Conservation (phyloP, 2,113 vertebrate genomes). For the Dromaius novaehollandiae region DNA sequence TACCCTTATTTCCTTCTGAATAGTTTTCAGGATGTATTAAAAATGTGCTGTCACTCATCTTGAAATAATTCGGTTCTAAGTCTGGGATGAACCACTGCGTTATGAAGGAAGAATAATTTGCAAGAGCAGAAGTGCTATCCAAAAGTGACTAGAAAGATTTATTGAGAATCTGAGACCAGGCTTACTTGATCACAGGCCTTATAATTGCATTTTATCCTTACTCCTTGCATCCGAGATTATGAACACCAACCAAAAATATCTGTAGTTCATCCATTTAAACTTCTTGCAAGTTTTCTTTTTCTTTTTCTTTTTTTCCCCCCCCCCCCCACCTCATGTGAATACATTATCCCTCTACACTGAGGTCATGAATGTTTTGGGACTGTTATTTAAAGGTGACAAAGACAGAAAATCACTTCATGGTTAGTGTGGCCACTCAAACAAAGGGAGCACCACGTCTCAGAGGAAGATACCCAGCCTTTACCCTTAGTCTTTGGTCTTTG, state of each 20-base stretch:
- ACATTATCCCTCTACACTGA: background rate
- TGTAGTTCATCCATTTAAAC: background rate
- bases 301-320: too few relatives aligned
- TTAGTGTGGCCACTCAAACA: background rate
- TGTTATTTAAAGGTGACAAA: background rate
- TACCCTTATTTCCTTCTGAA: conserved; percentile 1
- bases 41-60: conserved; percentile 35
- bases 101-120: conserved; percentile 52
- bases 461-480: background rate
- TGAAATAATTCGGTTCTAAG: background rate
- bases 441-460: background rate
- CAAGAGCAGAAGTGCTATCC: background rate
- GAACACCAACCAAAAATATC: background rate
- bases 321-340: background rate
- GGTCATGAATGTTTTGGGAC: background rate
- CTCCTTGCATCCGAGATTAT: background rate
- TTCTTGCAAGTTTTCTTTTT: background rate
- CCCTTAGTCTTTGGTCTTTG: background rate
- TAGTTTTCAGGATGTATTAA: conserved; percentile 22
- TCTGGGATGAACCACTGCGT: conserved; percentile 11
- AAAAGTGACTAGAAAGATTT: conserved; percentile 14
- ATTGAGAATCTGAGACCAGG: background rate
- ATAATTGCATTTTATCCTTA: background rate
- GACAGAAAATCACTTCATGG: background rate
- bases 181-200: background rate